Evolutionary conservation across 2,797 vertebrate genomes (phyloP).

Genomic region (Microctenopoma lineatum): DNA sequence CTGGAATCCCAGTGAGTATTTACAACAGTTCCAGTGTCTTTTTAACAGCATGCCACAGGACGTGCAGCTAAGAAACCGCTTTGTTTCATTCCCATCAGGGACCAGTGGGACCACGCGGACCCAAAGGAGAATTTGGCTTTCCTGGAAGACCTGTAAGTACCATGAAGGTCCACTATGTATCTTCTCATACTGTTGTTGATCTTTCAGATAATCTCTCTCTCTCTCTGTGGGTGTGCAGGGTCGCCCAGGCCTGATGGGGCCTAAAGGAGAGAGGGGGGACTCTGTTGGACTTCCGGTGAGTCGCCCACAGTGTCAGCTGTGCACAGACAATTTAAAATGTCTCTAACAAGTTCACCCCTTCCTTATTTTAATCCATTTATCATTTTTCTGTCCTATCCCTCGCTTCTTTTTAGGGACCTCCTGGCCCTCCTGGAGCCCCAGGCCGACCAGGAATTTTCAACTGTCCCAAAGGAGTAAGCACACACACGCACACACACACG

Average conservation of each 20-base stretch:
- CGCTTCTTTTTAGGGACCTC: conserved; percentile 79
- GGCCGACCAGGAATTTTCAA: conserved; percentile 88
- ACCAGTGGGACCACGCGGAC: conserved; percentile 87
- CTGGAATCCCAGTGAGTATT: conserved; percentile 74
- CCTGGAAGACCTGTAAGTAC: conserved; percentile 92
- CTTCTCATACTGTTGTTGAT: neutral
- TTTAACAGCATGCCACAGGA: neutral
- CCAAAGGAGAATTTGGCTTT: conserved; percentile 93
- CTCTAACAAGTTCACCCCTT: too few species aligned
- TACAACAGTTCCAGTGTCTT: neutral
- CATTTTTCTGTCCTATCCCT: neutral
- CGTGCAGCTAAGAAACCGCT: neutral
- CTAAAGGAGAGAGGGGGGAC: conserved; percentile 90
- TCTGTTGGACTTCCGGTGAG: conserved; percentile 79
- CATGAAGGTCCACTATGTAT: neutral
- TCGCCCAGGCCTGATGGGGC: conserved; percentile 88
- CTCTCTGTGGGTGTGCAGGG: conserved; percentile 79
- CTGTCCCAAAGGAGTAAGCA: conserved; percentile 92
- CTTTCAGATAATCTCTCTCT: neutral
- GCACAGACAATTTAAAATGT: neutral
- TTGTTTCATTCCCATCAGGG: conserved; percentile 80
- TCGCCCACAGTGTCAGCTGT: neutral
- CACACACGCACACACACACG: too few species aligned
- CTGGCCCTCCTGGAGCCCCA: conserved; percentile 88
- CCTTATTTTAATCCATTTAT: too few species aligned